phyloP scores from a whole-genome alignment of 2,113 vertebrate genomes.

The Morone saxatilis region DNA sequence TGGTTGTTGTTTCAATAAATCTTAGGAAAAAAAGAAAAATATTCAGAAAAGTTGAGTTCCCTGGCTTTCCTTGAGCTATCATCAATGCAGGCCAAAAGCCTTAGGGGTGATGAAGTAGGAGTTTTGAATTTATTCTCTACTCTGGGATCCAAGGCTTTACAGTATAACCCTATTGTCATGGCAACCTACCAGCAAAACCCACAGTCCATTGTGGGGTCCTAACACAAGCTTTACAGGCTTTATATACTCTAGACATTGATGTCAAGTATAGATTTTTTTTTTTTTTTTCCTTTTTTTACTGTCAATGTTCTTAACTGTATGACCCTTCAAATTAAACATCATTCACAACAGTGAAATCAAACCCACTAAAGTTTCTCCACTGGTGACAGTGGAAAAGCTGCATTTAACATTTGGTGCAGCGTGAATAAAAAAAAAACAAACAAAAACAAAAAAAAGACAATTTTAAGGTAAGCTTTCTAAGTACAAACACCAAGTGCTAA shows the following conservation, averaged over 20 bases:
- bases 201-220: constrained; percentile 24
- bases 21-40: constrained; percentile 26
- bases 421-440: constrained; percentile 20
- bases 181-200: constrained; percentile 49
- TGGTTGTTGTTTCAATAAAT: constrained; percentile 64
- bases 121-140: constrained; percentile 32
- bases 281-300: background rate
- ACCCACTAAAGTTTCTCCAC: constrained; percentile 43
- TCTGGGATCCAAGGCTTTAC: constrained; percentile 32
- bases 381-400: constrained; percentile 50
- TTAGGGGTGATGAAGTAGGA: constrained; percentile 42
- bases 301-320: constrained; percentile 5
- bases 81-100: constrained; percentile 48
- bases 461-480: constrained; percentile 70
- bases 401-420: constrained; percentile 60
- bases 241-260: constrained; percentile 27
- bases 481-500: constrained; percentile 82
- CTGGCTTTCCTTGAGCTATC: constrained; percentile 55
- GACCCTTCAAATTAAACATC: constrained; percentile 37
- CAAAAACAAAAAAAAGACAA: constrained; percentile 25
- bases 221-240: constrained; percentile 53
- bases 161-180: constrained; percentile 44
- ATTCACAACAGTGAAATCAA: constrained; percentile 47
- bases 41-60: constrained; percentile 44
- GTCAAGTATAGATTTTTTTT: constrained; percentile 19